Conservation (phyloP, 2,113 vertebrate genomes). For the Quiscalus mexicanus region DNA sequence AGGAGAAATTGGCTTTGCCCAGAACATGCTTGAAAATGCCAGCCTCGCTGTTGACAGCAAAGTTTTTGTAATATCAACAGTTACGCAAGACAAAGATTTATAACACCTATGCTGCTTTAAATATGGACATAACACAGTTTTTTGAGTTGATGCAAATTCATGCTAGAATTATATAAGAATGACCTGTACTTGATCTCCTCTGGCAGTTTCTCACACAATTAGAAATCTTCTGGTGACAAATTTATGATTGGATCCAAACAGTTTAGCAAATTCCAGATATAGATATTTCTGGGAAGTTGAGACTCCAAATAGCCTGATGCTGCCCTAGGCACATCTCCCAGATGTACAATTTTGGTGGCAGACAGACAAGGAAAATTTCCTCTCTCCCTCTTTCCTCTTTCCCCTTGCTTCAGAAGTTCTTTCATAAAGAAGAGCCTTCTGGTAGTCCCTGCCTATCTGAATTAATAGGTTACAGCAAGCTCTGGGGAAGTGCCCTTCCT, state of each 20-base stretch:
- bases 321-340: neutral
- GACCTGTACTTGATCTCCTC: neutral
- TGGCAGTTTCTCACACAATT: neutral
- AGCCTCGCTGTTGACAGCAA: neutral
- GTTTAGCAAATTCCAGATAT: neutral
- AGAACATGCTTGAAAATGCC: neutral
- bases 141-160: neutral
- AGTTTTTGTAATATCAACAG: neutral
- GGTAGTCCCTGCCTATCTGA: neutral
- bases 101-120: neutral
- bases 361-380: neutral
- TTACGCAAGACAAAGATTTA: constrained; percentile 26
- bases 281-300: constrained; percentile 11
- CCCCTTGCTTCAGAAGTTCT: neutral
- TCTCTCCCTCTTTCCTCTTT: neutral
- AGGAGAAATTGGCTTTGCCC: neutral
- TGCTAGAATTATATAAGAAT: neutral
- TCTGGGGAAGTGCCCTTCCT: neutral
- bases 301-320: neutral
- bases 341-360: neutral
- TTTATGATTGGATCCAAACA: neutral
- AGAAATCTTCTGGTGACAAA: neutral
- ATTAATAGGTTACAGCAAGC: neutral
- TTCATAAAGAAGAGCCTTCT: neutral
- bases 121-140: neutral